Percentiles rank a stretch among this genome's conserved stretches.
phyloP scores from a whole-genome alignment of 2,113 vertebrate genomes.

The Chloebia gouldiae region DNA sequence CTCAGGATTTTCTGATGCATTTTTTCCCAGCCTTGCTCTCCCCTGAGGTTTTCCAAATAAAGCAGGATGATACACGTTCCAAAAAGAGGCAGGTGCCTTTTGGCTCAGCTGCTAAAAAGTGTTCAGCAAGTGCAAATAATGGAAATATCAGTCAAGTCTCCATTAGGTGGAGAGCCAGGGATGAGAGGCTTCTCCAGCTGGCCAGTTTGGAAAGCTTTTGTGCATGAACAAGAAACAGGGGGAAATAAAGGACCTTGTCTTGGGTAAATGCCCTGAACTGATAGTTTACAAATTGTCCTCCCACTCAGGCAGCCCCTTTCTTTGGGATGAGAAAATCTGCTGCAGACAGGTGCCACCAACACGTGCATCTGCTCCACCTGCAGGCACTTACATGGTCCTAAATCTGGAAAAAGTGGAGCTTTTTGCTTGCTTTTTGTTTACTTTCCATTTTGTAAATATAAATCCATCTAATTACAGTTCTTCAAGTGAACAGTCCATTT shows the following conservation, averaged over 20 bases:
- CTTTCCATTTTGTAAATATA: not conserved
- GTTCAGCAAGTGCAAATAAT: not conserved
- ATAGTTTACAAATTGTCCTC: not conserved
- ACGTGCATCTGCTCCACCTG: not conserved
- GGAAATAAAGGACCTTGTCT: not conserved
- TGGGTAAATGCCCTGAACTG: not conserved
- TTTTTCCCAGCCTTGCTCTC: not conserved
- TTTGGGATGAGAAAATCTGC: not conserved
- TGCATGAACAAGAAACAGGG: not conserved
- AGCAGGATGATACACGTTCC: not conserved
- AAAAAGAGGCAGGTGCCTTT: not conserved
- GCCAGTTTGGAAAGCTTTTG: not conserved
- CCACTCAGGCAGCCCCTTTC: not conserved
- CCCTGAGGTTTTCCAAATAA: not conserved
- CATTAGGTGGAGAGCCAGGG: not conserved
- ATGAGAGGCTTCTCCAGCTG: not conserved
- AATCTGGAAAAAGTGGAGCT: not conserved
- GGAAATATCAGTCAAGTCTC: not conserved
- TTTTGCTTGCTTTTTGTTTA: not conserved
- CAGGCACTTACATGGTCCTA: rapidly evolving
- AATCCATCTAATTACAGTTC: rapidly evolving
- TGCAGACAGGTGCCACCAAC: not conserved
- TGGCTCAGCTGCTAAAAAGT: not conserved
- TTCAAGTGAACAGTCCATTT: not conserved
- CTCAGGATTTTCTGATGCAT: not conserved